Percentiles rank a stretch among this genome's conserved stretches.
phyloP scores from a whole-genome alignment of 2,113 vertebrate species.

The Isichthys henryi region DNA sequence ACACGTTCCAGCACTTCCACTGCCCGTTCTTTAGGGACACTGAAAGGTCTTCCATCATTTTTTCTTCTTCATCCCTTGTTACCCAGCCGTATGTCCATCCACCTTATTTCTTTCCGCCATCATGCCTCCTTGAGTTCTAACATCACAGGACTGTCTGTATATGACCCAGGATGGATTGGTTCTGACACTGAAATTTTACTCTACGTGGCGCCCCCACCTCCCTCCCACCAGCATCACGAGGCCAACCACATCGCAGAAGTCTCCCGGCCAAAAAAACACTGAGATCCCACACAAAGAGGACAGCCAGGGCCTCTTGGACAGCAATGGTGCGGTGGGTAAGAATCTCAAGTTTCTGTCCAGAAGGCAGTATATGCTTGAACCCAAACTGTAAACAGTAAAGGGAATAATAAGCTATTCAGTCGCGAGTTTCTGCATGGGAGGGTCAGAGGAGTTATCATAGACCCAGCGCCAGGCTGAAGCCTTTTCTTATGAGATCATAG shows the following conservation, averaged over 20 bases:
- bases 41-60: background rate
- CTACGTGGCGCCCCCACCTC: background rate
- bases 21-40: background rate
- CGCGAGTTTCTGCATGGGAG: background rate
- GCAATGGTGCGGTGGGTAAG: background rate
- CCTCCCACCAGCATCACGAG: background rate
- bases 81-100: background rate
- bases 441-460: background rate
- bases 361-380: background rate
- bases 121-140: background rate
- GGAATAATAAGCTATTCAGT: background rate
- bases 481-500: background rate
- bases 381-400: background rate
- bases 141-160: background rate
- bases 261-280: background rate
- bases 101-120: background rate
- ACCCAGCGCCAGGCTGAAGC: background rate
- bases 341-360: conserved; percentile 3
- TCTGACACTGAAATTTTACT: background rate
- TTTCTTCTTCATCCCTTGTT: background rate
- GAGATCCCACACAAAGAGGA: background rate
- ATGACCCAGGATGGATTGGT: background rate
- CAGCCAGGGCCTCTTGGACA: background rate
- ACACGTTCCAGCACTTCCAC: background rate
- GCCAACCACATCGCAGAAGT: background rate